A percentile compares a stretch with the other conserved stretches of the same genome.
Conservation (phyloP, 2,113 vertebrate species). For the Leucopsar rothschildi region DNA sequence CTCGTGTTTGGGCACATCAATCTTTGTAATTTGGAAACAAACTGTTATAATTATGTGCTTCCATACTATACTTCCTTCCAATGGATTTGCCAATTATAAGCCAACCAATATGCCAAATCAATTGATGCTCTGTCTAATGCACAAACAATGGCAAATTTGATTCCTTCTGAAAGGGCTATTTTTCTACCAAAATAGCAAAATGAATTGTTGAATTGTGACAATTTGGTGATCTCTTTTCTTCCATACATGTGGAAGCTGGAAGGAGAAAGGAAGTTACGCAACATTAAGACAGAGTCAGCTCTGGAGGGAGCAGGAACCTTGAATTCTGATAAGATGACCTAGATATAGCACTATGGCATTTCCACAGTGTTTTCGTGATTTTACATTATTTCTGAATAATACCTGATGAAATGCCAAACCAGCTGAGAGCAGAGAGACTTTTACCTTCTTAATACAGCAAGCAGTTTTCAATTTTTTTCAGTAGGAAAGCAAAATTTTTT, state of each 20-base stretch:
- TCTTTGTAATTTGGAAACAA: neutral
- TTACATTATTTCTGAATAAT: neutral
- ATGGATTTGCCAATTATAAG: neutral
- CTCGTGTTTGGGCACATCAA: neutral
- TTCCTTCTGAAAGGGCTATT: neutral
- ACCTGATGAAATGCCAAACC: neutral
- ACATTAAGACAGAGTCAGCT: neutral
- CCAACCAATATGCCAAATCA: neutral
- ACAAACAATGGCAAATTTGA: neutral
- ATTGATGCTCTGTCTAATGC: neutral
- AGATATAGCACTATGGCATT: neutral
- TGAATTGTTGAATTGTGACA: neutral
- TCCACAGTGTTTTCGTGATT: neutral
- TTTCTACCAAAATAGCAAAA: neutral
- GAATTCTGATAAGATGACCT: neutral
- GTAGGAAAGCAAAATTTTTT: neutral
- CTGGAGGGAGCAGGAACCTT: neutral
- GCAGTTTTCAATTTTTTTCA: neutral
- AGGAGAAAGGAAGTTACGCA: neutral
- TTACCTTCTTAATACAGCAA: neutral
- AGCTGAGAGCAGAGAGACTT: neutral
- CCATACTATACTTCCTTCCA: neutral
- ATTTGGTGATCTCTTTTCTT: neutral
- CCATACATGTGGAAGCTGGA: neutral
- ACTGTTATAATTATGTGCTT: neutral